Conservation (phyloP, 2,797 vertebrate genomes). For the Pseudochirops corinnae region DNA sequence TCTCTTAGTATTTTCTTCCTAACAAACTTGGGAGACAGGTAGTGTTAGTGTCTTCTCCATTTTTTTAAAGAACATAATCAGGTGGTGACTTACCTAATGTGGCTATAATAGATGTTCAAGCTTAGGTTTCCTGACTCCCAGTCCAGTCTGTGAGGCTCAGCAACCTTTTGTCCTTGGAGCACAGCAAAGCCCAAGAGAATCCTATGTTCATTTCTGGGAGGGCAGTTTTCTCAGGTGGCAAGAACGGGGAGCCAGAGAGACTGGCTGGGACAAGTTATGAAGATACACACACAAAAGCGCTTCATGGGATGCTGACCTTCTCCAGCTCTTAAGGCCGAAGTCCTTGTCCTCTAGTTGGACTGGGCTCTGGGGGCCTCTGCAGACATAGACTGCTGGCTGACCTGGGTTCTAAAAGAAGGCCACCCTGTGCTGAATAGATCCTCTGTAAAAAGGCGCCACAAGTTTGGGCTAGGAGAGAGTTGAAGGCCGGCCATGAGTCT, state of each 20-base stretch:
- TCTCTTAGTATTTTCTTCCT: not conserved
- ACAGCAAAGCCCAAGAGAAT: not conserved
- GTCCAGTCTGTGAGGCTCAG: not conserved
- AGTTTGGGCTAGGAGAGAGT: not conserved
- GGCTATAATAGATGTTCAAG: not conserved
- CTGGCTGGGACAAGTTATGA: not conserved
- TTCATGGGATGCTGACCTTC: not conserved
- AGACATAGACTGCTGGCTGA: constrained; percentile 46
- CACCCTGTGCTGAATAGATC: constrained; percentile 54
- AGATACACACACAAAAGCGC: not conserved
- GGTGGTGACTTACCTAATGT: not conserved
- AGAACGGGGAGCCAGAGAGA: not conserved
- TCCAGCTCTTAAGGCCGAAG: constrained; percentile 39
- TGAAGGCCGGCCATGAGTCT: not conserved
- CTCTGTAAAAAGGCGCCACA: constrained; percentile 50
- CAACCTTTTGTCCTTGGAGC: not conserved
- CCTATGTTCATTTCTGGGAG: not conserved
- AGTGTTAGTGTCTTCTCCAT: not conserved
- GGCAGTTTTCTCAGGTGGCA: not conserved
- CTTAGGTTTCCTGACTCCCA: not conserved
- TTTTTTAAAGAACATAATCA: not conserved
- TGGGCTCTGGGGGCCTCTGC: not conserved
- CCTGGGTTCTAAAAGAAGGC: constrained; percentile 62
- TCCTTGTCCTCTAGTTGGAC: constrained; percentile 52
- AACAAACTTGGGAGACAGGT: not conserved